Percentiles rank a stretch among this genome's conserved stretches.
Evolutionary conservation across 2,113 vertebrate species (phyloP).

Genomic region (Lagopus leucura): DNA sequence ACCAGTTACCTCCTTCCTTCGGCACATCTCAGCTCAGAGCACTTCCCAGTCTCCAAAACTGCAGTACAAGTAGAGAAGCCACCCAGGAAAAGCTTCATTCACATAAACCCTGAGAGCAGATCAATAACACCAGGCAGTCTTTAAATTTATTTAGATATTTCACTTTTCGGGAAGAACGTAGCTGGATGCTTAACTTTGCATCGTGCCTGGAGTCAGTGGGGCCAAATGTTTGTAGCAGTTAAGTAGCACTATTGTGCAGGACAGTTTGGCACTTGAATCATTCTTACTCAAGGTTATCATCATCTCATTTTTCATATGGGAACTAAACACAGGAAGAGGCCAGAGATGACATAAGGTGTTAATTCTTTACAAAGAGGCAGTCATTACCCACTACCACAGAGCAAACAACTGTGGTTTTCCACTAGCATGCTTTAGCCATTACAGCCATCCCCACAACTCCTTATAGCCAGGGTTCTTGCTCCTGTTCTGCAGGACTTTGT

Average conservation of each 20-base stretch:
- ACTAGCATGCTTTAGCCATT: neutral
- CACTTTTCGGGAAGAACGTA: neutral
- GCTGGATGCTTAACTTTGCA: neutral
- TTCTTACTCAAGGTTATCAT: neutral
- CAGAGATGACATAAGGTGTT: neutral
- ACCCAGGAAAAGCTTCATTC: slow-evolving; percentile 23
- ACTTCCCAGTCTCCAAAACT: slow-evolving; percentile 1
- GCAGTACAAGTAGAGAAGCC: slow-evolving; percentile 9
- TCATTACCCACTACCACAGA: neutral
- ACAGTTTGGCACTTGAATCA: neutral
- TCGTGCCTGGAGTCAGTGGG: neutral
- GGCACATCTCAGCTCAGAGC: slow-evolving; percentile 19
- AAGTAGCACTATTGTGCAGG: neutral
- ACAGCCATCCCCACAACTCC: neutral
- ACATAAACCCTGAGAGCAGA: slow-evolving; percentile 52
- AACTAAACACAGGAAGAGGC: slow-evolving; percentile 13
- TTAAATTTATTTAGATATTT: slow-evolving; percentile 1
- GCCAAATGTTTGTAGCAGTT: neutral
- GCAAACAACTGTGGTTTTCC: slow-evolving; percentile 8
- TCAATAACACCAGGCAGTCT: neutral
- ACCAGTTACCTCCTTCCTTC: slow-evolving; percentile 34
- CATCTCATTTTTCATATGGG: neutral
- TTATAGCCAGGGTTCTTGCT: neutral
- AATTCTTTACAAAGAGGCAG: neutral
- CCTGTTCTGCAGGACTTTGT: neutral